These are phyloP conservation scores for Macrophya alboannulata DNA, from an alignment of 2,888 invertebrate species.

Conservation along the genomic window DNA sequence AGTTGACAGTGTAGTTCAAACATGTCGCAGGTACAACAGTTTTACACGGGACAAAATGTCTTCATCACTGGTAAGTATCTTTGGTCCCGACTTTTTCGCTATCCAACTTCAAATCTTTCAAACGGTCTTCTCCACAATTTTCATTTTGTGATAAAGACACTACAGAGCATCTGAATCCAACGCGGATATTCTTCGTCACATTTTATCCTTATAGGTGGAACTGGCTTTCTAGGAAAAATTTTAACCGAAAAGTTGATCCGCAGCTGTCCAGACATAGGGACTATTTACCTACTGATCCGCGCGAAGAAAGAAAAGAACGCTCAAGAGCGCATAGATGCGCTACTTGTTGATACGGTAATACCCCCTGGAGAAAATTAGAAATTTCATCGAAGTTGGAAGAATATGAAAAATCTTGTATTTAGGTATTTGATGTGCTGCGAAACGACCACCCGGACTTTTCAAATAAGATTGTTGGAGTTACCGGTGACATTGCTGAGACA, in stretches of 20 bases:
- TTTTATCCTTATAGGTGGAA: constrained; percentile 59
- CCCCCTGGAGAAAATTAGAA: background rate
- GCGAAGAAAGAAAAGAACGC: constrained; percentile 58
- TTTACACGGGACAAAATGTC: constrained; percentile 2
- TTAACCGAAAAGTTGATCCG: constrained; percentile 64
- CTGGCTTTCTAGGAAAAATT: constrained; percentile 65
- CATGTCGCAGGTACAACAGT: constrained; percentile 16
- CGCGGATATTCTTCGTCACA: no score
- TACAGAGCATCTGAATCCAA: no score
- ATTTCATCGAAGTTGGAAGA: background rate
- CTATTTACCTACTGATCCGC: constrained; percentile 62
- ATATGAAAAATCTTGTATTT: constrained; percentile 8
- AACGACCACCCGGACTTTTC: constrained; percentile 72
- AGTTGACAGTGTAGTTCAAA: background rate
- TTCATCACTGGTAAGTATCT: constrained; percentile 7
- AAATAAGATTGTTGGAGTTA: constrained; percentile 77
- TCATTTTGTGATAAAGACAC: no score
- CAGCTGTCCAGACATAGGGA: constrained; percentile 61
- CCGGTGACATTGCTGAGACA: constrained; percentile 77
- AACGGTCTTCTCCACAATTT: background rate
- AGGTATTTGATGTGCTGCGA: constrained; percentile 67
- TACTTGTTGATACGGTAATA: constrained; percentile 59
- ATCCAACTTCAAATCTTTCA: background rate
- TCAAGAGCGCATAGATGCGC: constrained; percentile 59
- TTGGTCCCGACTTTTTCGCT: background rate